Percentiles rank a stretch among this genome's conserved stretches.
These are phyloP conservation scores for Thryonomys swinderianus DNA, from an alignment of 2,113 vertebrate species.

Conservation along the genomic window DNA sequence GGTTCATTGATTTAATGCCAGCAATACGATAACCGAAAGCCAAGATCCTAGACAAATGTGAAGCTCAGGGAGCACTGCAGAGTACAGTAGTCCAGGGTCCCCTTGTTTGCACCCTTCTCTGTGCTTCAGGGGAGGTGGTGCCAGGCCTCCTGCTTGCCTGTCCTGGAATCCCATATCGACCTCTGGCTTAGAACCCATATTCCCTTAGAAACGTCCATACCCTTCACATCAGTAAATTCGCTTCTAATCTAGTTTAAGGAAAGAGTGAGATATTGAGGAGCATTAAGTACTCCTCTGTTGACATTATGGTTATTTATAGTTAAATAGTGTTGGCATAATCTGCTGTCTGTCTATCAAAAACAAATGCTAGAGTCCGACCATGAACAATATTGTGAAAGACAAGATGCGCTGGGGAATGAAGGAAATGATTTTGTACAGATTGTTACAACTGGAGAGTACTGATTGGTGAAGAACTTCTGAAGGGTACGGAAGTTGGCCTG, in stretches of 20 bases:
- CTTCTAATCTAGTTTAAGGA: background rate
- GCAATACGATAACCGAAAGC: background rate
- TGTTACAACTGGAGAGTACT: background rate
- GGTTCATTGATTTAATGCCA: background rate
- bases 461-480: background rate
- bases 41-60: background rate
- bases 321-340: conserved; percentile 3
- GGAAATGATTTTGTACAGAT: background rate
- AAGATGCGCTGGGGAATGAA: background rate
- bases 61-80: background rate
- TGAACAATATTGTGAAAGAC: background rate
- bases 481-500: background rate
- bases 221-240: background rate
- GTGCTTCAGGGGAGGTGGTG: background rate
- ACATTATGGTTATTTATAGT: background rate
- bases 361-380: background rate
- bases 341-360: background rate
- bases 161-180: background rate
- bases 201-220: background rate
- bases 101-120: background rate
- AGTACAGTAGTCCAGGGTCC: background rate
- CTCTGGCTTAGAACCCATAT: background rate
- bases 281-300: background rate
- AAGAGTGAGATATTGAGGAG: background rate
- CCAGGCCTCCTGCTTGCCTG: background rate